phyloP scores from a whole-genome alignment of 1,140 invertebrate species.

The Drosophila melanica region DNA sequence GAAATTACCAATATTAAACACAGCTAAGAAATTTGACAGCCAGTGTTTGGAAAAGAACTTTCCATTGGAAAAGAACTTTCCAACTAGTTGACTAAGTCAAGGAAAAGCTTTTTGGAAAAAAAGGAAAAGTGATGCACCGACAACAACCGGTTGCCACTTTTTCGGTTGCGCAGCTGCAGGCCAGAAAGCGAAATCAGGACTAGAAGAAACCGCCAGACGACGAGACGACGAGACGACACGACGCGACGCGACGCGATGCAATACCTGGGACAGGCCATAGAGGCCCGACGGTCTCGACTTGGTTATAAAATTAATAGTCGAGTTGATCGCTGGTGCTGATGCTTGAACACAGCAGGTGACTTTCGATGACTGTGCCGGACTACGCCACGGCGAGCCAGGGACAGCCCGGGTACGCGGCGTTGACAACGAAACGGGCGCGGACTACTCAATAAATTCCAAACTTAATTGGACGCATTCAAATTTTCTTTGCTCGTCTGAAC shows the following conservation, averaged over 20 bases:
- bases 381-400: conserved; percentile 24
- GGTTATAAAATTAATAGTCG: conserved; percentile 50
- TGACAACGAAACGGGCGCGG: conserved; percentile 34
- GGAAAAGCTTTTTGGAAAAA: conserved; percentile 51
- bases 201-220: conserved; percentile 32
- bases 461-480: conserved; percentile 76
- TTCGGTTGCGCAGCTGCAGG: conserved; percentile 30
- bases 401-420: conserved; percentile 4
- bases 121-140: conserved; percentile 69
- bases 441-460: conserved; percentile 63
- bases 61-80: conserved; percentile 64
- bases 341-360: conserved; percentile 57
- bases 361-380: neutral
- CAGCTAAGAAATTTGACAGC: neutral
- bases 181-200: conserved; percentile 78
- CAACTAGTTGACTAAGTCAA: conserved; percentile 59
- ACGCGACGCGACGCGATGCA: conserved; percentile 2
- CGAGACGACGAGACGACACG: conserved; percentile 19
- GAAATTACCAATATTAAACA: conserved; percentile 55
- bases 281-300: conserved; percentile 33
- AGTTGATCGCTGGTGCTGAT: conserved; percentile 4
- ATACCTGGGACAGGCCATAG: conserved; percentile 53
- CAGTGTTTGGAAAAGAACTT: conserved; percentile 8
- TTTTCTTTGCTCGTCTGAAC: conserved; percentile 32
- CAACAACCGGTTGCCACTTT: conserved; percentile 58